A percentile compares a stretch with the other conserved stretches of the same genome.
phyloP scores from a whole-genome alignment of 2,888 invertebrate genomes.

The Spodoptera littoralis region DNA sequence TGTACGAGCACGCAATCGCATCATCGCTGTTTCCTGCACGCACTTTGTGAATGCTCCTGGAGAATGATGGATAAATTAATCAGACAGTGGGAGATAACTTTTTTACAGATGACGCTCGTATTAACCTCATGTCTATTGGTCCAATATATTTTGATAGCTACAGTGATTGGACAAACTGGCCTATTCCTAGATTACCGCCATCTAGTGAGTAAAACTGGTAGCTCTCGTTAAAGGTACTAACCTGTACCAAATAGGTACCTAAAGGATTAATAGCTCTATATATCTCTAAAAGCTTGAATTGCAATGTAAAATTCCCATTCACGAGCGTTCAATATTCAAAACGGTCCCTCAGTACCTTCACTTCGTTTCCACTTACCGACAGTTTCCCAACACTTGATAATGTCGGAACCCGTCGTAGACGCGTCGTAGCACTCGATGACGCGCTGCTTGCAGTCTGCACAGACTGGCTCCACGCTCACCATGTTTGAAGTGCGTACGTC shows the following conservation, averaged over 20 bases:
- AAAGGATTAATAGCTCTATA: too few relatives aligned
- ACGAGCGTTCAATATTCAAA: not conserved
- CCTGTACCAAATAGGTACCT: too few relatives aligned
- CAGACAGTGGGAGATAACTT: too few relatives aligned
- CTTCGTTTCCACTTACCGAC: conserved; percentile 64
- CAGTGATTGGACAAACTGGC: too few relatives aligned
- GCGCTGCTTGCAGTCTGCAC: conserved; percentile 69
- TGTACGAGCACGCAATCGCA: conserved; percentile 71
- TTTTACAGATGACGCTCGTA: too few relatives aligned
- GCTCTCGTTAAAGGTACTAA: too few relatives aligned
- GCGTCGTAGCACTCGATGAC: conserved; percentile 77
- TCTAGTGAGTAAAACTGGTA: too few relatives aligned
- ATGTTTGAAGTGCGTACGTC: conserved; percentile 77
- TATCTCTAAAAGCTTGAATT: too few relatives aligned
- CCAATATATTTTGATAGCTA: too few relatives aligned
- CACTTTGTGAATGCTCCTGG: conserved; percentile 76
- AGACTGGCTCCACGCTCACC: conserved; percentile 76
- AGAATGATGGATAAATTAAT: not conserved
- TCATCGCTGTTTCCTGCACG: conserved; percentile 72
- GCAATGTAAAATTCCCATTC: too few relatives aligned
- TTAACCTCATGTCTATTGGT: too few relatives aligned
- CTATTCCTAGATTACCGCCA: too few relatives aligned
- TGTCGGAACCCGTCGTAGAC: conserved; percentile 55
- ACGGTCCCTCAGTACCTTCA: not conserved
- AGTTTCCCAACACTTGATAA: conserved; percentile 74